These are phyloP conservation scores for Sminthurides aquaticus DNA, from an alignment of 2,888 invertebrate genomes.

Conservation along the genomic window DNA sequence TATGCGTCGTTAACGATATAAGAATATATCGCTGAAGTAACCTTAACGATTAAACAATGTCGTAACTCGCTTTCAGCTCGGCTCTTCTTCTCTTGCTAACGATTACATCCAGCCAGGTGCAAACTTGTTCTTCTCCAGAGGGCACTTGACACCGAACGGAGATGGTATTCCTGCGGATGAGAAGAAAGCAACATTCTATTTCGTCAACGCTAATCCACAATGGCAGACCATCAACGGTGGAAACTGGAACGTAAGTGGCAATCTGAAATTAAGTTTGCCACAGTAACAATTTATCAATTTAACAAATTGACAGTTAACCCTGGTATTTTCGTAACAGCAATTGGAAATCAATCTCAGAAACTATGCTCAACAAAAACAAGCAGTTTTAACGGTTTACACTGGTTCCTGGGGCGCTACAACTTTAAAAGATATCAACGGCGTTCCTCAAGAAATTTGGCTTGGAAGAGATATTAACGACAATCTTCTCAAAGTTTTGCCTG, in stretches of 20 bases:
- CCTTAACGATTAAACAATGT: background rate
- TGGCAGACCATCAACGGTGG: conserved; percentile 59
- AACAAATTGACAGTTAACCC: background rate
- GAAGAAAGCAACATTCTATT: conserved; percentile 57
- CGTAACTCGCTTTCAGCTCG: conserved; percentile 29
- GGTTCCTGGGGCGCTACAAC: conserved; percentile 57
- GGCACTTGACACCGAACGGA: conserved; percentile 57
- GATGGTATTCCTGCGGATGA: conserved; percentile 58
- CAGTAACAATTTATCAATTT: background rate
- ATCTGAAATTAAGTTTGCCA: background rate
- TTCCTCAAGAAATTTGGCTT: conserved; percentile 47
- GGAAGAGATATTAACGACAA: conserved; percentile 37
- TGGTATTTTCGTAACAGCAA: conserved; percentile 25
- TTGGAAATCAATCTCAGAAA: conserved; percentile 51
- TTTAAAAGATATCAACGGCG: conserved; percentile 49
- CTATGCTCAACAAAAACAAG: conserved; percentile 47
- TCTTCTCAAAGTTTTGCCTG: conserved; percentile 6
- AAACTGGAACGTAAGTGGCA: conserved; percentile 50
- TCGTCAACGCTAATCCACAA: conserved; percentile 60
- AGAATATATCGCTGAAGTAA: background rate
- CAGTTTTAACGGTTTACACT: conserved; percentile 50
- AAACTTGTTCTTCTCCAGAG: conserved; percentile 48
- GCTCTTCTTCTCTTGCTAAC: conserved; percentile 41
- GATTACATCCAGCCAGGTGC: conserved; percentile 38
- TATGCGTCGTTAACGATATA: no score